Percentiles rank a stretch among this genome's conserved stretches.
phyloP scores from a whole-genome alignment of 2,888 invertebrate genomes.

The Cerastoderma edule region DNA sequence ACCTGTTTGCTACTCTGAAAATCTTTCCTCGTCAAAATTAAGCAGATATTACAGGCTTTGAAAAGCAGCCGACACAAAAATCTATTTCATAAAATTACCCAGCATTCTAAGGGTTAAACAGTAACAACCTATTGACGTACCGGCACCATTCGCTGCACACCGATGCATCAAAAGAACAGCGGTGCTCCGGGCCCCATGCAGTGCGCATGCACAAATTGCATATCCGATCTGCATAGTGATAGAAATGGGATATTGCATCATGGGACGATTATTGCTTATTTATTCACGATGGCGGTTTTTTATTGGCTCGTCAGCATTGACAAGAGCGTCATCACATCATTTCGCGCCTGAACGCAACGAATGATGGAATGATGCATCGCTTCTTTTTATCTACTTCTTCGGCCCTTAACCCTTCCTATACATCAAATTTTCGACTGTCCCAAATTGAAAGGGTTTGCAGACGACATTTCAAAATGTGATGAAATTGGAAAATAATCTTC shows the following conservation, averaged over 20 bases:
- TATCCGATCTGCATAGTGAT: too few species aligned
- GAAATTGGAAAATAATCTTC: too few species aligned
- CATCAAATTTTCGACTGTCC: too few species aligned
- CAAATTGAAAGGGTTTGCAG: too few species aligned
- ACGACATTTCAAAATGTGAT: too few species aligned
- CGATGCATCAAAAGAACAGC: neutral
- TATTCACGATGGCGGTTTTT: neutral
- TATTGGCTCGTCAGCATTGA: neutral
- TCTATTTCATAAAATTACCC: too few species aligned
- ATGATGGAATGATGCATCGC: neutral
- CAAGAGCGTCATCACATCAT: neutral
- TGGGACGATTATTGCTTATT: neutral
- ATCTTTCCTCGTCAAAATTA: too few species aligned
- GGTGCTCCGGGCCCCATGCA: neutral
- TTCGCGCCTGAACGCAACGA: neutral
- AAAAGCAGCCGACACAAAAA: too few species aligned
- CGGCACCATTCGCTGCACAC: neutral
- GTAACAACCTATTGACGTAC: neutral
- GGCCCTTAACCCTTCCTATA: neutral
- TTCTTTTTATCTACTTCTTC: neutral
- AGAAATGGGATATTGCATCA: too few species aligned
- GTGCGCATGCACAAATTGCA: constrained; percentile 1
- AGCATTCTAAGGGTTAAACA: too few species aligned
- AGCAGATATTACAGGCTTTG: too few species aligned
- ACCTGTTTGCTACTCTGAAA: too few species aligned